These are phyloP conservation scores for Paraescarpia echinospica DNA, from an alignment of 1,140 invertebrate genomes.

Conservation along the genomic window DNA sequence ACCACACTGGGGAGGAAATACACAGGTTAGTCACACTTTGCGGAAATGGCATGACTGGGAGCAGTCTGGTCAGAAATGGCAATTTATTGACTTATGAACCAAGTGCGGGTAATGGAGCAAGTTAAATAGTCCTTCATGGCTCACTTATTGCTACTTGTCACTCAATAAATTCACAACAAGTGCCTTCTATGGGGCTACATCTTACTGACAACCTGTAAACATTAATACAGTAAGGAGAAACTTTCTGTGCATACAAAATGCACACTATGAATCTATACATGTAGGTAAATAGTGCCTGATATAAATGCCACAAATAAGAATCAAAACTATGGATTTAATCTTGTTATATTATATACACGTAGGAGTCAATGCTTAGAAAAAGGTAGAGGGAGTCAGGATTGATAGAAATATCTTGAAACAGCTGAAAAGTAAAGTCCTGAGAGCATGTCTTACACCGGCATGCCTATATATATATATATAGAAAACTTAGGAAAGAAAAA, in stretches of 20 bases:
- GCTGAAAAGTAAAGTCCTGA: too few species aligned
- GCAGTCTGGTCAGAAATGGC: not conserved
- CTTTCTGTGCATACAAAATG: not conserved
- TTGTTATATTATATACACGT: too few species aligned
- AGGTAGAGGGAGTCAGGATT: too few species aligned
- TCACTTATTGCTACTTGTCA: not conserved
- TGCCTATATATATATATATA: too few species aligned
- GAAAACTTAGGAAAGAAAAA: too few species aligned
- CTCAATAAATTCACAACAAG: not conserved
- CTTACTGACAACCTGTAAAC: not conserved
- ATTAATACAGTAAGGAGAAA: not conserved
- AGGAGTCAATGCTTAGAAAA: too few species aligned
- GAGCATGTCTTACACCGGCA: too few species aligned
- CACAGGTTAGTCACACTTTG: not conserved
- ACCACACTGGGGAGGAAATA: not conserved
- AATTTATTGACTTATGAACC: too few species aligned
- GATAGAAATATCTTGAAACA: too few species aligned
- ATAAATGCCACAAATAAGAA: too few species aligned
- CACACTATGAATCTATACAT: not conserved
- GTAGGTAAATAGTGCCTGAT: not conserved
- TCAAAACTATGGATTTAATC: too few species aligned
- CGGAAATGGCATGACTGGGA: not conserved
- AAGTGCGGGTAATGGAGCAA: not conserved
- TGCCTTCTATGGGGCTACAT: not conserved
- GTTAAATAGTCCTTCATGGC: not conserved